These are phyloP conservation scores for Blera fallax DNA, from an alignment of 2,888 invertebrate species.

Conservation along the genomic window DNA sequence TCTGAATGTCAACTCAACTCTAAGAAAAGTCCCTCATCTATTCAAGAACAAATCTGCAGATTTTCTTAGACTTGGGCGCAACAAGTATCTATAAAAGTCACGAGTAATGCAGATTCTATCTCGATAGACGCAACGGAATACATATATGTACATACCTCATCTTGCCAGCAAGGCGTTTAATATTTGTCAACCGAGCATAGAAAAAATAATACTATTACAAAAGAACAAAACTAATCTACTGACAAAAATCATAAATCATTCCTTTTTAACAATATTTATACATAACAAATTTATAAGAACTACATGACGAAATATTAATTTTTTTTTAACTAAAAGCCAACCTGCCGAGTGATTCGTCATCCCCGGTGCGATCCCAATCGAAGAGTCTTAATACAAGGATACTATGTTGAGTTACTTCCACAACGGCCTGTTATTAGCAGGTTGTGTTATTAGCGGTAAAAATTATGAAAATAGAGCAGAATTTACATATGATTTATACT, in stretches of 20 bases:
- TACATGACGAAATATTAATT: not conserved
- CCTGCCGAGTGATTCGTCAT: slow-evolving; percentile 97
- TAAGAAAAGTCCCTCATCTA: too few relatives aligned
- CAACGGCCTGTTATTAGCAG: slow-evolving; percentile 82
- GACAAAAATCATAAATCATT: not conserved
- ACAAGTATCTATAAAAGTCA: too few relatives aligned
- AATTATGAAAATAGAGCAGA: slow-evolving; percentile 59
- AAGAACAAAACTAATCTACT: not conserved
- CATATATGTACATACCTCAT: too few relatives aligned
- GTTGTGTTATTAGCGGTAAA: slow-evolving; percentile 28
- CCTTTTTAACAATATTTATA: not conserved
- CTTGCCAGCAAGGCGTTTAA: too few relatives aligned
- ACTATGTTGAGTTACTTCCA: slow-evolving; percentile 84
- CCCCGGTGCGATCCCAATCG: slow-evolving; percentile 96
- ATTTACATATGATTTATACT: slow-evolving; percentile 24
- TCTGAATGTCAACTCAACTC: too few relatives aligned
- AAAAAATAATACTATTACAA: not conserved
- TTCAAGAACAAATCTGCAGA: too few relatives aligned
- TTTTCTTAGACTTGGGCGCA: too few relatives aligned
- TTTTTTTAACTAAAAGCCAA: slow-evolving; percentile 81
- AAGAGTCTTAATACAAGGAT: slow-evolving; percentile 87
- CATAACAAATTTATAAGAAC: not conserved
- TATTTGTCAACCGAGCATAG: not conserved
- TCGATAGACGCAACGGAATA: too few relatives aligned
- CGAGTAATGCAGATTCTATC: too few relatives aligned